Percentiles rank a stretch among this genome's conserved stretches.
Conservation (phyloP, 2,888 invertebrate species). For the Acronicta psi region DNA sequence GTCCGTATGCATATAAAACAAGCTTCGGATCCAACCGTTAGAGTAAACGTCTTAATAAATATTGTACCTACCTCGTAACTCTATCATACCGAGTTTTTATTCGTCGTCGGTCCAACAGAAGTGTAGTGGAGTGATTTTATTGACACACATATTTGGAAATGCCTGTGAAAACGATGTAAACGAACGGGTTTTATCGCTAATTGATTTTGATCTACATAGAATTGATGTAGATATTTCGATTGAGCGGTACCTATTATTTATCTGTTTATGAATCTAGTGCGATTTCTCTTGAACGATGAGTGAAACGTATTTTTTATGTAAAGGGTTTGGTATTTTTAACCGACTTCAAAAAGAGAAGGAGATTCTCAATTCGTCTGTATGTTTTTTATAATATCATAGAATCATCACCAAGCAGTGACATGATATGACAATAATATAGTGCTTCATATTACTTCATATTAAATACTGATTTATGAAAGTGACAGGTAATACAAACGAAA, state of each 20-base stretch:
- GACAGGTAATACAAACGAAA: too few species aligned
- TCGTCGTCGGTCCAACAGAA: constrained; percentile 29
- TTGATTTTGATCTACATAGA: constrained; percentile 48
- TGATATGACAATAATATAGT: too few species aligned
- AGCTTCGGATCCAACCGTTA: constrained; percentile 49
- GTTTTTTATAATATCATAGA: too few species aligned
- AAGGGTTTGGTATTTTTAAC: too few species aligned
- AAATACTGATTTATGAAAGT: too few species aligned
- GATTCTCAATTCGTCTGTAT: too few species aligned
- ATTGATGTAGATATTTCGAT: constrained; percentile 17
- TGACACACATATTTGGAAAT: constrained; percentile 26
- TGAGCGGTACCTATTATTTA: constrained; percentile 1
- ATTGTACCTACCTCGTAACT: constrained; percentile 42
- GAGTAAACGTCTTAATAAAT: constrained; percentile 54
- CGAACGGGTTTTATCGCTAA: constrained; percentile 31
- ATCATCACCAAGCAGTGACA: too few species aligned
- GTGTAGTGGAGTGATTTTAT: constrained; percentile 33
- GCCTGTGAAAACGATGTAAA: constrained; percentile 41
- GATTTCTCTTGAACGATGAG: not conserved
- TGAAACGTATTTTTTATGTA: not conserved
- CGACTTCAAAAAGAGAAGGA: too few species aligned
- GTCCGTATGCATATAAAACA: constrained; percentile 51
- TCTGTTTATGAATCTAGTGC: not conserved
- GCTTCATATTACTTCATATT: too few species aligned
- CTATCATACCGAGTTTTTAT: constrained; percentile 16